phyloP scores from a whole-genome alignment of 2,888 invertebrate genomes.

The Lampropteryx suffumata region DNA sequence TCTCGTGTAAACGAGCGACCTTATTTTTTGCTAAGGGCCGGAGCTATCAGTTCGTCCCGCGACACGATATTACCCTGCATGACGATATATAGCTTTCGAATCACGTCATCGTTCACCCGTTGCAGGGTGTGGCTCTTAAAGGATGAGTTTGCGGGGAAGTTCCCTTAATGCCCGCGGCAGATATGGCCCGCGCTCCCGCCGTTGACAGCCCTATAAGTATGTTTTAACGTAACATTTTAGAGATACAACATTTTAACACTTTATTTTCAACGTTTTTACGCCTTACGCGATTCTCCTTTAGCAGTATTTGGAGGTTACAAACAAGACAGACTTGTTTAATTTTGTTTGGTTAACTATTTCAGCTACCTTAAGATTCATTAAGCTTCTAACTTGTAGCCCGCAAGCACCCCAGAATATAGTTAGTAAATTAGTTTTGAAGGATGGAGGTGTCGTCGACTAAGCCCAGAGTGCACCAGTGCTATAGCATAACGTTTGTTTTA shows the following conservation, averaged over 20 bases:
- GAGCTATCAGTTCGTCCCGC: slow-evolving; percentile 72
- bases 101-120: slow-evolving; percentile 74
- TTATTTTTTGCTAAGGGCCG: slow-evolving; percentile 78
- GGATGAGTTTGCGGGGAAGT: slow-evolving; percentile 57
- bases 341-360: not conserved
- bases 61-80: slow-evolving; percentile 75
- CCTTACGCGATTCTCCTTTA: slow-evolving; percentile 2
- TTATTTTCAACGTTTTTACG: slow-evolving; percentile 15
- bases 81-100: slow-evolving; percentile 74
- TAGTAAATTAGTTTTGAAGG: slow-evolving; percentile 43
- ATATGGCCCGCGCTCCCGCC: slow-evolving; percentile 40
- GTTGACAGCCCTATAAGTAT: slow-evolving; percentile 40
- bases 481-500: slow-evolving; percentile 60
- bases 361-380: no score
- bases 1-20: slow-evolving; percentile 78
- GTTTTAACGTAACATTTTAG: slow-evolving; percentile 34
- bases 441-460: slow-evolving; percentile 40
- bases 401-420: slow-evolving; percentile 1
- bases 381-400: no score
- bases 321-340: not conserved
- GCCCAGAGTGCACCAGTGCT: slow-evolving; percentile 44
- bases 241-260: slow-evolving; percentile 29
- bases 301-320: not conserved
- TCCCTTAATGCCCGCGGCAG: slow-evolving; percentile 52
- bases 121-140: slow-evolving; percentile 60